Evolutionary conservation across 2,797 vertebrate species (phyloP).

Genomic region (Schizothorax lantsangensis): DNA sequence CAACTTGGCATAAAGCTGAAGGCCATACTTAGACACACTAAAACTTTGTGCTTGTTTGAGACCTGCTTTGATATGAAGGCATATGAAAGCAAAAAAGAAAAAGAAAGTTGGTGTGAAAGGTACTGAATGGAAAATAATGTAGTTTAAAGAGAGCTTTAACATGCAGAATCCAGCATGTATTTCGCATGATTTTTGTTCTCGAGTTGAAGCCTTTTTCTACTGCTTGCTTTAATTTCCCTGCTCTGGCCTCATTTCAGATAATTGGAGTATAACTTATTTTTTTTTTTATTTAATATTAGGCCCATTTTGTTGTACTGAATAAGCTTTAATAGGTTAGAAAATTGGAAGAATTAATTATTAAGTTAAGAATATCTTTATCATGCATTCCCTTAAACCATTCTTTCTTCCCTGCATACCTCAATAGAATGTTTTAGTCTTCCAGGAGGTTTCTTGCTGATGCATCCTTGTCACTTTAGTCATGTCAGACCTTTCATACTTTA

Average conservation of each 20-base stretch:
- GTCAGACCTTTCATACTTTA: not conserved
- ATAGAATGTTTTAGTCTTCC: not conserved
- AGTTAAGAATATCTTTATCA: not conserved
- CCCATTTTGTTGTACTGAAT: not conserved
- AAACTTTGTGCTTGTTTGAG: conserved; percentile 14
- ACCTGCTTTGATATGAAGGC: not conserved
- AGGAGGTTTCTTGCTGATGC: not conserved
- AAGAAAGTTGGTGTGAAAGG: not conserved
- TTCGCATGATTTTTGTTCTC: not conserved
- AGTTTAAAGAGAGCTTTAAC: not conserved
- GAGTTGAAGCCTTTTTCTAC: not conserved
- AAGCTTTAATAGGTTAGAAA: conserved; percentile 1
- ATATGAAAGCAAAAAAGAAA: too few relatives aligned
- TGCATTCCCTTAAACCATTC: not conserved
- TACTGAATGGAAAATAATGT: not conserved
- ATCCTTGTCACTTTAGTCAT: not conserved
- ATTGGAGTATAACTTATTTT: not conserved
- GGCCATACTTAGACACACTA: conserved; percentile 5
- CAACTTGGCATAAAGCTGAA: not conserved
- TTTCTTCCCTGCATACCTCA: not conserved
- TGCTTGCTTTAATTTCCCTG: not conserved
- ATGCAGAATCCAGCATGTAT: not conserved
- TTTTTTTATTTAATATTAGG: not conserved
- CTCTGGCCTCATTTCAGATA: not conserved
- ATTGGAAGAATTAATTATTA: conserved; percentile 25